phyloP scores from a whole-genome alignment of 2,888 invertebrate genomes.

The Barypeithes pellucidus region DNA sequence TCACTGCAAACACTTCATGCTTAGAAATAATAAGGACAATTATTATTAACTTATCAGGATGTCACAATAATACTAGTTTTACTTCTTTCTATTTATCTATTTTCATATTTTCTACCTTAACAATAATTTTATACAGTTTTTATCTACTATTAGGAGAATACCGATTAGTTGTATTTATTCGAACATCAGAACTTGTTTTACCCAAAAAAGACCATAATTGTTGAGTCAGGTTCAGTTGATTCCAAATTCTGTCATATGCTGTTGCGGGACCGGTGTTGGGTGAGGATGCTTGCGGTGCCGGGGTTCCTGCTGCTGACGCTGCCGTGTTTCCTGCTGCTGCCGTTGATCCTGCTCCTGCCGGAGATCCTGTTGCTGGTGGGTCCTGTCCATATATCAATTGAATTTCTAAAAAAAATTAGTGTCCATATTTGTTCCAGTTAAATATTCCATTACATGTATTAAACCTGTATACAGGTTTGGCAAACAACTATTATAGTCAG shows the following conservation, averaged over 20 bases:
- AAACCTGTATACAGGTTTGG: no score
- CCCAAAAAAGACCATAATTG: conserved; percentile 9
- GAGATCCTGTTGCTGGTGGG: background rate
- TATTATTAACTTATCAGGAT: no score
- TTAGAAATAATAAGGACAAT: no score
- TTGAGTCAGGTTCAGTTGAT: conserved; percentile 17
- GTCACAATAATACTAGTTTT: no score
- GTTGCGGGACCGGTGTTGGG: background rate
- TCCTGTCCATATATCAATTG: background rate
- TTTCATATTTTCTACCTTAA: no score
- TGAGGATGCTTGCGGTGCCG: background rate
- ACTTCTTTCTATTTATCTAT: no score
- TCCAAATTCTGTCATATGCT: background rate
- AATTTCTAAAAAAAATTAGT: background rate
- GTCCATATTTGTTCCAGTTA: no score
- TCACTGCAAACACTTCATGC: no score
- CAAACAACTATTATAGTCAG: no score
- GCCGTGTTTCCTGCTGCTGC: background rate
- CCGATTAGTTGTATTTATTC: background rate
- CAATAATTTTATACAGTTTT: background rate
- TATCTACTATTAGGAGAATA: background rate
- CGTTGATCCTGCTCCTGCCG: background rate
- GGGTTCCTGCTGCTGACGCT: background rate
- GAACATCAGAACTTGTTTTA: background rate
- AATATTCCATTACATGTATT: no score